phyloP scores from a whole-genome alignment of 2,113 vertebrate species.

The Muntiacus muntjak region DNA sequence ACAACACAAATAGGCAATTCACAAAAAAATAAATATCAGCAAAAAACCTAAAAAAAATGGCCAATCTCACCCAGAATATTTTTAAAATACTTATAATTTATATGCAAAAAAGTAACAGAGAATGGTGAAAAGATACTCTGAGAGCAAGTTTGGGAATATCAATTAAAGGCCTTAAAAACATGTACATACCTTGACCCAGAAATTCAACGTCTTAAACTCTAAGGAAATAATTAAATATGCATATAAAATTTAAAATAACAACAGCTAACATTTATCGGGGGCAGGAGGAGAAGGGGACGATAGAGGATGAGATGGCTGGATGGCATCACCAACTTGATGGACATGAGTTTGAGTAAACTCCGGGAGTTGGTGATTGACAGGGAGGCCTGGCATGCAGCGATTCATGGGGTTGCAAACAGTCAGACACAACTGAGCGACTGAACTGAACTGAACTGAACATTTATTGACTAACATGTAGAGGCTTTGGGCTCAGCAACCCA shows the following conservation, averaged over 20 bases:
- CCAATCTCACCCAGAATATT: not conserved
- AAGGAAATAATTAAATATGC: not conserved
- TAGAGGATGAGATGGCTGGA: too few relatives aligned
- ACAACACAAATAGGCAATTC: not conserved
- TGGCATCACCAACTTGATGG: too few relatives aligned
- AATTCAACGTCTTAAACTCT: not conserved
- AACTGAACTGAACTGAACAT: not conserved
- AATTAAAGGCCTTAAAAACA: not conserved
- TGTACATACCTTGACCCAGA: not conserved
- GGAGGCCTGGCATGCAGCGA: too few relatives aligned
- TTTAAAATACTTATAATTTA: not conserved
- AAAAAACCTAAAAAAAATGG: not conserved
- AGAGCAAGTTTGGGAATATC: not conserved
- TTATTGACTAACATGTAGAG: not conserved
- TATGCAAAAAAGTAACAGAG: not conserved
- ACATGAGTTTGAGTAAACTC: too few relatives aligned
- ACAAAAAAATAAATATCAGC: not conserved
- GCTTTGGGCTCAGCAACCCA: not conserved
- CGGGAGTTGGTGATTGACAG: too few relatives aligned
- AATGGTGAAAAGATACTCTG: not conserved
- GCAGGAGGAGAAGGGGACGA: too few relatives aligned
- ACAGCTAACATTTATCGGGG: not conserved
- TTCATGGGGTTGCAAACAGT: too few relatives aligned
- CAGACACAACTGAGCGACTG: too few relatives aligned
- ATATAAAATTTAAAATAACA: not conserved